These are phyloP conservation scores for Mythimna pallens DNA, from an alignment of 2,888 invertebrate species.

Conservation along the genomic window DNA sequence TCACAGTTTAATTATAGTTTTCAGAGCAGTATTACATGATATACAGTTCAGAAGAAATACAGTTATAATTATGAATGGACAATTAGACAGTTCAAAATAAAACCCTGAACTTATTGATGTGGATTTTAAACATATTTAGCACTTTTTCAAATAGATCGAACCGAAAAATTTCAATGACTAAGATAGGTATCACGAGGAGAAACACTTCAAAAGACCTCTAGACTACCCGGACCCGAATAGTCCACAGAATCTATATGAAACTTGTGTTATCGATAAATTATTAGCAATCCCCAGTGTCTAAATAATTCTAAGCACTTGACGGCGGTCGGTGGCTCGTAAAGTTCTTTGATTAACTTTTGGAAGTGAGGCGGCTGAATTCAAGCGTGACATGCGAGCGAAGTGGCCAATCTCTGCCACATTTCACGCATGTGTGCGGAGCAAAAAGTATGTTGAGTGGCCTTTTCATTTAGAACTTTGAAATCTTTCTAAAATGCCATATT, in stretches of 20 bases:
- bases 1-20: background rate
- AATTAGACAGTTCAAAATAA: conserved; percentile 2
- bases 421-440: conserved; percentile 42
- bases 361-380: conserved; percentile 74
- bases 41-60: background rate
- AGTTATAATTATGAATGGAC: conserved; percentile 1
- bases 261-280: conserved; percentile 56
- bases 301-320: conserved; percentile 81
- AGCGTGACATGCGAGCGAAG: conserved; percentile 78
- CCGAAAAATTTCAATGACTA: background rate
- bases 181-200: background rate
- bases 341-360: conserved; percentile 81
- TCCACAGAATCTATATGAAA: conserved; percentile 19
- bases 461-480: conserved; percentile 32
- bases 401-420: conserved; percentile 44
- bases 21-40: background rate
- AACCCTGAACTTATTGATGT: background rate
- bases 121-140: too few species aligned
- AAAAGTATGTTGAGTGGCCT: conserved; percentile 41
- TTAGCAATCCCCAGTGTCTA: conserved; percentile 71
- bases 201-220: background rate
- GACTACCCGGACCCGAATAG: conserved; percentile 1
- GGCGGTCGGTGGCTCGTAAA: conserved; percentile 73
- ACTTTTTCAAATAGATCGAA: too few species aligned
- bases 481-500: conserved; percentile 13